Percentiles rank a stretch among this genome's conserved stretches.
phyloP scores from a whole-genome alignment of 2,888 invertebrate species.

The Platynereis dumerilii region DNA sequence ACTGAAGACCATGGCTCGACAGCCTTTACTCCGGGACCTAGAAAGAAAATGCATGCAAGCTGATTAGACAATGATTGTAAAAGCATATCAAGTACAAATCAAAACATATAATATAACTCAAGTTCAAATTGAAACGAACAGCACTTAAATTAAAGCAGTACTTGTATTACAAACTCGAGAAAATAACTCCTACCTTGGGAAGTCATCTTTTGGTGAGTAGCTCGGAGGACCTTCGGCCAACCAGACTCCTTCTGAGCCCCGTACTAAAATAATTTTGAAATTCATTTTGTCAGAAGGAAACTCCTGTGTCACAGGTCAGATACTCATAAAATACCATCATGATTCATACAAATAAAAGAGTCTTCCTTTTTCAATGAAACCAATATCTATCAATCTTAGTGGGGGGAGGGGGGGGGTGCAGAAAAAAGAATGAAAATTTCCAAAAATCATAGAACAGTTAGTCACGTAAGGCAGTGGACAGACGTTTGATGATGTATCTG shows the following conservation, averaged over 20 bases:
- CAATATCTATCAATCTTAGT: no score
- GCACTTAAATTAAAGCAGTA: neutral
- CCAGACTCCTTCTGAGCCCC: constrained; percentile 25
- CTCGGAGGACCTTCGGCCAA: constrained; percentile 20
- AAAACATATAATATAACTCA: neutral
- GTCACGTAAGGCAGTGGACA: no score
- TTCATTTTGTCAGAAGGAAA: no score
- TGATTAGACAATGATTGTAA: neutral
- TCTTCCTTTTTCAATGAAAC: no score
- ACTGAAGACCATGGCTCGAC: constrained; percentile 27
- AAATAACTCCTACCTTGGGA: constrained; percentile 9
- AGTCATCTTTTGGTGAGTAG: neutral
- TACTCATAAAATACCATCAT: no score
- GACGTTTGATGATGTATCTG: no score
- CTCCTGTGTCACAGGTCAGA: no score
- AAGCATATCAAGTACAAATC: neutral
- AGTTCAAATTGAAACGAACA: neutral
- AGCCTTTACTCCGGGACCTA: constrained; percentile 8
- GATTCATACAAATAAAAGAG: no score
- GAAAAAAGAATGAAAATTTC: no score
- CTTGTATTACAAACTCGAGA: neutral
- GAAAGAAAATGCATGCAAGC: neutral
- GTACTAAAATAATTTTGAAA: no score
- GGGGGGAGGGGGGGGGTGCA: no score
- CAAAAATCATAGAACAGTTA: no score